Conservation (phyloP, 1,140 invertebrate species). For the Aphelenchoides fujianensis region DNA sequence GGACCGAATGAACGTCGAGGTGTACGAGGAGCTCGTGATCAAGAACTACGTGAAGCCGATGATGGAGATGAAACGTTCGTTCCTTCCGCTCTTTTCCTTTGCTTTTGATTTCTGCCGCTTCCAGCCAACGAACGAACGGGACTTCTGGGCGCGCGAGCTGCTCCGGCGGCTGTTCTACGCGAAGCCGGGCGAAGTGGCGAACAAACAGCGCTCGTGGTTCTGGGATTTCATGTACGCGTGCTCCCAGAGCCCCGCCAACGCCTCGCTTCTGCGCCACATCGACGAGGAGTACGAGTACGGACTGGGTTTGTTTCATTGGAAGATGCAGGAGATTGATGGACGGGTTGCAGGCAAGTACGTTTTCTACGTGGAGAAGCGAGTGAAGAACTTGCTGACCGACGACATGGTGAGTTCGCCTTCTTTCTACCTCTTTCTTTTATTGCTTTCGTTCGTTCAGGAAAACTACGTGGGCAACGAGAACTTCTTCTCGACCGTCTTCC, state of each 20-base stretch:
- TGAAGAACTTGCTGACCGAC: not conserved
- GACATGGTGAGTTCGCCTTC: not conserved
- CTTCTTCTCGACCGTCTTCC: not conserved
- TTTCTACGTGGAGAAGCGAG: not conserved
- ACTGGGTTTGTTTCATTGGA: slow-evolving; percentile 10
- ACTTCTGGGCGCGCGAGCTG: not conserved
- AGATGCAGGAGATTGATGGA: not conserved
- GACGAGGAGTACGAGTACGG: not conserved
- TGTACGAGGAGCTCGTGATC: not conserved
- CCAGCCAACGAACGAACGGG: no score
- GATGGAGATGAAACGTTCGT: not conserved
- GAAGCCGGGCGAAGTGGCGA: not conserved
- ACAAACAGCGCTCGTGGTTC: slow-evolving; percentile 14
- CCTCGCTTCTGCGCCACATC: not conserved
- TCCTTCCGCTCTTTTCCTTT: not conserved
- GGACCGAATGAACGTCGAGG: not conserved
- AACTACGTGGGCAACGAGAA: not conserved
- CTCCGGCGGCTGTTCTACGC: not conserved
- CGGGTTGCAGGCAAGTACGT: not conserved
- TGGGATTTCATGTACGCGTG: slow-evolving; percentile 15
- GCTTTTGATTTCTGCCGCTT: not conserved
- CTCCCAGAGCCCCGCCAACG: not conserved
- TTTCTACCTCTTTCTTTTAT: no score
- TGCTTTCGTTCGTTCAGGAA: not conserved
- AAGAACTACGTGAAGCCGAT: not conserved